Base-by-base conservation (phyloP, 2,797 vertebrate species). In the Ctenochaetus hawaiiensis region DNA sequence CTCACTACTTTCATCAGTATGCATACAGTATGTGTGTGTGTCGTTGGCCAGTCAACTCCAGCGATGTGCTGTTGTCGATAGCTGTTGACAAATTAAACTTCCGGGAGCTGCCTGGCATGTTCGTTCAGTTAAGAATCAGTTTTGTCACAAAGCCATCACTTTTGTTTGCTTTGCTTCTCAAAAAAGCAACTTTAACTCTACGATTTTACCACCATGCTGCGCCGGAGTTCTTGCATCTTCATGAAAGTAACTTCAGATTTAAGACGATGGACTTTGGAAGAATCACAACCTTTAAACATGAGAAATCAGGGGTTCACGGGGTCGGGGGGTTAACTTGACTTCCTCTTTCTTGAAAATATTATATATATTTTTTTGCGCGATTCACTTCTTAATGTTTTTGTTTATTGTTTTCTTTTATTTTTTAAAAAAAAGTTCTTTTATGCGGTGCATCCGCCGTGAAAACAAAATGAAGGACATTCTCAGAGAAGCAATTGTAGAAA, bases 401-500 rank as follows among this genome's bases (percentile, higher is more conserved):
- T 89, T 88, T 62, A 51, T 79, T 82, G 52, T 81, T 72, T 78
- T 65, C 18, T 80, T 82, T 77, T 30, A 30, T 30, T 30, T 88
- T 77, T 62, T 63, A 75, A 72, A 78, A 58, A 37, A 39, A 39
- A 8, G 8, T 83, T 85, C 78, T 90, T 84, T 88, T 80, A 85
- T 74, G 83, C 81, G 88, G 92, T 87, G 88, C 77, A 80, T 84
- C 75, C 81, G 52, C 88, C 84, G 88, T 76, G 66, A 65, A 82
- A 89, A 90, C 85, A 93, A 92, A 92, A 95, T 95, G 94, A 95
- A 95, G 94, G 93, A 95, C 92, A 89, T 93, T 93, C 89, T 91
- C 83, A 85, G 89, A 93, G 91, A 93, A 93, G 91, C 85, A 83
- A 88, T 78, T 91, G 87, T 90, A 89, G 83, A 88, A 91, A 92